These are phyloP conservation scores for Montipora cactus DNA, from an alignment of 64 coral and sea anemone species.

Conservation along the genomic window DNA sequence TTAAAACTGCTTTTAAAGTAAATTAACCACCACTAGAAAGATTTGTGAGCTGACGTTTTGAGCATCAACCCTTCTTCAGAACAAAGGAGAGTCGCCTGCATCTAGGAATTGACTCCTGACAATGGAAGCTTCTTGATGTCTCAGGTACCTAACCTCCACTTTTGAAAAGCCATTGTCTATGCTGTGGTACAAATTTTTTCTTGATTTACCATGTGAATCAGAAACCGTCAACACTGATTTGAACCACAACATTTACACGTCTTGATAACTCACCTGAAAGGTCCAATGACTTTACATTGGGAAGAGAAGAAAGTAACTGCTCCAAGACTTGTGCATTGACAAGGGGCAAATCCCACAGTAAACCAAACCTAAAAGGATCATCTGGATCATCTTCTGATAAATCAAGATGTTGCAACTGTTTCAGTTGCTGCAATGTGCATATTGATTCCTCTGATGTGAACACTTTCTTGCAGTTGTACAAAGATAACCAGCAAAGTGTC, in stretches of 20 bases:
- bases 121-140: too few relatives aligned
- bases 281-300: constrained; percentile 25
- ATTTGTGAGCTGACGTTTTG: too few relatives aligned
- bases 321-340: neutral
- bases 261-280: constrained; percentile 6
- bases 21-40: too few relatives aligned
- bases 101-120: too few relatives aligned
- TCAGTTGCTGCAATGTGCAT: constrained; percentile 33
- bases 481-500: constrained; percentile 31
- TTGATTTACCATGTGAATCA: too few relatives aligned
- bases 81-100: too few relatives aligned
- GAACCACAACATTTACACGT: neutral
- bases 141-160: too few relatives aligned
- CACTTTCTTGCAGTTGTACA: constrained; percentile 68
- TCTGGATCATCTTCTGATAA: constrained; percentile 53
- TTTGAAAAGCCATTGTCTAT: too few relatives aligned
- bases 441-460: neutral
- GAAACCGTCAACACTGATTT: neutral
- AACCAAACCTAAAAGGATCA: neutral
- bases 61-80: too few relatives aligned
- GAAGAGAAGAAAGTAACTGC: constrained; percentile 49
- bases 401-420: constrained; percentile 54
- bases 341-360: neutral
- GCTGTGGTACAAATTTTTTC: too few relatives aligned
- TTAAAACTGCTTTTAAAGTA: too few relatives aligned